Evolutionary conservation across 1,140 invertebrate species (phyloP), one percentile per base, ranked within the genome.

Genomic region (Drosophila albomicans): DNA sequence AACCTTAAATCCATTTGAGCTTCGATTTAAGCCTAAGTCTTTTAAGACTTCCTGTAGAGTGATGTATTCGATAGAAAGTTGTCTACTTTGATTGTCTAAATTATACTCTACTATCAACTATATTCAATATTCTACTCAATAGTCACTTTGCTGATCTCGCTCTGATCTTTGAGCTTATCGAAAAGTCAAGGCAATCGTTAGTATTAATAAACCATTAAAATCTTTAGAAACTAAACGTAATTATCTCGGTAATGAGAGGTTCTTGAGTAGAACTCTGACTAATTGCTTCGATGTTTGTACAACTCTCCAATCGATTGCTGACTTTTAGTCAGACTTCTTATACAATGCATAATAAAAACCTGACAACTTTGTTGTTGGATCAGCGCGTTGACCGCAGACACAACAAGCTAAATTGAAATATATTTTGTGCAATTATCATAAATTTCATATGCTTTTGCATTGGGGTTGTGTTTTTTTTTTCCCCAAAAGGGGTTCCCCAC

Each of bases 381-480:
- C 13, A 11, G 8, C 5, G 32, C 11, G 25, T 5, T 61, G 28
- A 41, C 48, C 30, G 49, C 30, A 25, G 16, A 30, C 30, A 69
- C 30, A 25, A 64, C 32, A 11, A 48, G 30, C 56, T 74, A 30
- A 74, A 74, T 74, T 74, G 71, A 57, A 49, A 74, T 16, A 74
- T 69, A 69, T 74, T 69, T 38, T 45, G 56, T 38, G 56, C 64
- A 73, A 73, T 73, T 73, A 73, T 61, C 56, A 54, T 74, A 62
- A 62, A 62, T 74, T 69, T 72, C 11, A 43, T 43, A 43, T 5
- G 38, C 20, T 38, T 41, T 41, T 41, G 15, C 11, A 13, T 16
- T 5, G 54, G 54, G 70, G 64, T 59, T 6, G 56, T 10, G 16
- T 30, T 52, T 10, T 30, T 30, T 45, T 52, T 38, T 52, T 38